These are phyloP conservation scores for Pristionchus mayeri DNA, from an alignment of 2,888 invertebrate species.

Conservation along the genomic window DNA sequence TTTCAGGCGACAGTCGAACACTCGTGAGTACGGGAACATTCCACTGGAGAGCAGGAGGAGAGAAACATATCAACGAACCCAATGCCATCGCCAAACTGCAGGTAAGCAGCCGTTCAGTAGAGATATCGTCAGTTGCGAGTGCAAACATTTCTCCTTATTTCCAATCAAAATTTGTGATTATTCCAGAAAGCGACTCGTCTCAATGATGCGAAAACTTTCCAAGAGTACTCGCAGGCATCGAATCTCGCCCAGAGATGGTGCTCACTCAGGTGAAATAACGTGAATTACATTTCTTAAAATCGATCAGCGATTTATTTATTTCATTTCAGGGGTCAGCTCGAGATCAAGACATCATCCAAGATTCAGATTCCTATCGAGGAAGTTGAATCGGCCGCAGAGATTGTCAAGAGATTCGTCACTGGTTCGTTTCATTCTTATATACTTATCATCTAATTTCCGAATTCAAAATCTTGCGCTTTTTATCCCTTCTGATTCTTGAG, in stretches of 20 bases:
- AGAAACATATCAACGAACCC: conserved; percentile 98
- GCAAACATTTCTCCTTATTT: neutral
- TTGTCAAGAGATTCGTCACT: conserved; percentile 93
- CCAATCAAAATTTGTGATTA: neutral
- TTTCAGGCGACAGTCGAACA: conserved; percentile 83
- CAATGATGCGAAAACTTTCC: conserved; percentile 88
- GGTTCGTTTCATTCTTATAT: too few species aligned
- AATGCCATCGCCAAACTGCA: conserved; percentile 86
- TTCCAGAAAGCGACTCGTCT: conserved; percentile 82
- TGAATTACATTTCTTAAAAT: too few species aligned
- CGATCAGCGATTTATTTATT: too few species aligned
- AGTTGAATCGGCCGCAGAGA: conserved; percentile 93
- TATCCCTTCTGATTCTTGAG: neutral
- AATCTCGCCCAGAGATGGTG: conserved; percentile 84
- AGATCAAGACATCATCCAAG: conserved; percentile 85
- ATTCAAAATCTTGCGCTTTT: too few species aligned
- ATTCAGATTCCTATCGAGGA: conserved; percentile 88
- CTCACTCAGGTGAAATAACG: conserved; percentile 50
- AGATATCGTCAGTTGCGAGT: neutral
- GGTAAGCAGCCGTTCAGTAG: conserved; percentile 76
- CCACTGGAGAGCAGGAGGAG: conserved; percentile 92
- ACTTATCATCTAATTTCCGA: too few species aligned
- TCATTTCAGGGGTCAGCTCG: conserved; percentile 87
- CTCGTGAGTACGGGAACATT: conserved; percentile 91
- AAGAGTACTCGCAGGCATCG: conserved; percentile 88